Conservation (phyloP, 92 coral and sea anemone species). For the Epizoanthus illoricatus region DNA sequence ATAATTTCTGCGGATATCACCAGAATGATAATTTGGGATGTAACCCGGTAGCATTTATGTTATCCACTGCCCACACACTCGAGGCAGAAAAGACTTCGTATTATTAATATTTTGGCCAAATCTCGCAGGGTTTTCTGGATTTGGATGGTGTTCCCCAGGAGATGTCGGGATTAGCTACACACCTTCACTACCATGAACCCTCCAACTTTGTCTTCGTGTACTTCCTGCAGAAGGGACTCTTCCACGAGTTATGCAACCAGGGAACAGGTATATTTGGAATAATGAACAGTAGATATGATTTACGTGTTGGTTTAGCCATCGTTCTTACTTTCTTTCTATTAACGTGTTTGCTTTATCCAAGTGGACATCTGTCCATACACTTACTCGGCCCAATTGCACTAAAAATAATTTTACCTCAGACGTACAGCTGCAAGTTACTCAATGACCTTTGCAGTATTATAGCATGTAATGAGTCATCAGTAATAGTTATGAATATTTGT, state of each 20-base stretch:
- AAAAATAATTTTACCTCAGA: too few relatives aligned
- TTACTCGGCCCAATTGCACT: too few relatives aligned
- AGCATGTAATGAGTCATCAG: too few relatives aligned
- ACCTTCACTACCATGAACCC: constrained; percentile 83
- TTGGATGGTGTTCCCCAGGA: constrained; percentile 69
- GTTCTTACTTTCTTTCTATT: background rate
- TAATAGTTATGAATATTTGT: too few relatives aligned
- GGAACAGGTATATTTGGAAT: constrained; percentile 20
- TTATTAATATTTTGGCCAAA: background rate
- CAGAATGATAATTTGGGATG: too few relatives aligned
- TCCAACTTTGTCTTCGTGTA: constrained; percentile 66
- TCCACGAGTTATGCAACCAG: constrained; percentile 58
- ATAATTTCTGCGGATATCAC: too few relatives aligned
- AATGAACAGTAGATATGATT: background rate
- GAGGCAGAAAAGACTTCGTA: background rate
- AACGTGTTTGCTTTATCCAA: background rate
- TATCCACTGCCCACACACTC: background rate
- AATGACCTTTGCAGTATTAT: too few relatives aligned
- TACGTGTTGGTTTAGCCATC: background rate
- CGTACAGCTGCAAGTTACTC: too few relatives aligned
- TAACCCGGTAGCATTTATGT: background rate
- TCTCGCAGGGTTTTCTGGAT: constrained; percentile 61
- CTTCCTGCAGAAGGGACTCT: constrained; percentile 65
- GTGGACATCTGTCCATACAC: too few relatives aligned
- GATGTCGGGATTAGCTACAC: constrained; percentile 79